Conservation (phyloP, 2,113 vertebrate species). For the Pteruthius melanotis region DNA sequence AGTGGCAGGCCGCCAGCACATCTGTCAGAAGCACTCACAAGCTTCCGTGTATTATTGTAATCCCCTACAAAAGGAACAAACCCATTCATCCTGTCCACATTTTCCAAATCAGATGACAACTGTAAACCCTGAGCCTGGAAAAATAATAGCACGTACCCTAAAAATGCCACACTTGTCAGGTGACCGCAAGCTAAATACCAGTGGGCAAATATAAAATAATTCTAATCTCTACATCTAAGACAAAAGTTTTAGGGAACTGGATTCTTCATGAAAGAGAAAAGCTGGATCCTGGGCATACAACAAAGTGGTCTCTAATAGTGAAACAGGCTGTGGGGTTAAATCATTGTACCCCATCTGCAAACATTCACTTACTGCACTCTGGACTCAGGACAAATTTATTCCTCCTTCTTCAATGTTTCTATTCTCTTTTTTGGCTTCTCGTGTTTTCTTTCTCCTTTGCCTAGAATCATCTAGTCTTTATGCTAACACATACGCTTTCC, state of each 20-base stretch:
- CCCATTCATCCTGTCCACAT: constrained; percentile 75
- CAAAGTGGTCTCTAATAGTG: not conserved
- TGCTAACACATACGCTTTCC: not conserved
- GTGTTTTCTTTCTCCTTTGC: not conserved
- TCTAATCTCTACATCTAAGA: not conserved
- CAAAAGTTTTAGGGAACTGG: not conserved
- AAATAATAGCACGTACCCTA: constrained; percentile 56
- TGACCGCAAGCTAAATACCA: constrained; percentile 24
- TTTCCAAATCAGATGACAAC: constrained; percentile 74
- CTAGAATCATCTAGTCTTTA: not conserved
- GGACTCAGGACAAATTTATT: not conserved
- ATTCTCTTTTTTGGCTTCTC: not conserved
- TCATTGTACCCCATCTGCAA: not conserved
- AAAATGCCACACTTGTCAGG: constrained; percentile 47
- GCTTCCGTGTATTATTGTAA: constrained; percentile 85
- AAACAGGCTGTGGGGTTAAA: not conserved
- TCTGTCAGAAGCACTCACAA: constrained; percentile 83
- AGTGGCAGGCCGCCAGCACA: constrained; percentile 83
- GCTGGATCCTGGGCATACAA: not conserved
- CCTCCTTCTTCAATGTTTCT: not conserved
- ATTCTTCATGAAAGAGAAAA: not conserved
- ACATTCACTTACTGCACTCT: not conserved
- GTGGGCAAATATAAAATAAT: not conserved
- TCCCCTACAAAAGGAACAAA: constrained; percentile 80
- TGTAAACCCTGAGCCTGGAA: constrained; percentile 67